Evolutionary conservation across 2,888 invertebrate genomes (phyloP).

Genomic region (Platycnemis pennipes): DNA sequence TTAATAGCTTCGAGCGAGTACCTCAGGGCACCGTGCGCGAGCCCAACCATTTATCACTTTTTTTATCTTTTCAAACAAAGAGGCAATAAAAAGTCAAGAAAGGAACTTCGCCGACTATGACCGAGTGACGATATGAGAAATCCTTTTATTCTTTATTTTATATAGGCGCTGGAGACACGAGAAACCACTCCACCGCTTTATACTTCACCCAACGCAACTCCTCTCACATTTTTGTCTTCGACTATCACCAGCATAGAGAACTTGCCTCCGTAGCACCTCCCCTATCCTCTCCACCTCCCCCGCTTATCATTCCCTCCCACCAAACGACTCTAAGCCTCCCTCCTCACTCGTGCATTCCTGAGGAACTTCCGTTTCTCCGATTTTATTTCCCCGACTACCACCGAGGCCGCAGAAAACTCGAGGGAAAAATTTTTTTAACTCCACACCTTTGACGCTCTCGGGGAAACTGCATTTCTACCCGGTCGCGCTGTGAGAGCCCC

Average conservation of each 20-base stretch:
- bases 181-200: conserved; percentile 40
- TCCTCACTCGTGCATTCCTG: background rate
- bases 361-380: background rate
- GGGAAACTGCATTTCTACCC: background rate
- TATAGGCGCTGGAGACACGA: background rate
- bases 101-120: background rate
- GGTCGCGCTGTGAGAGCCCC: background rate
- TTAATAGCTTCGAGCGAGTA: conserved; percentile 18
- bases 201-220: background rate
- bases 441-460: background rate
- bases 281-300: background rate
- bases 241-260: background rate
- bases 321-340: background rate
- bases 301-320: background rate
- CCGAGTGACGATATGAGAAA: conserved; percentile 35
- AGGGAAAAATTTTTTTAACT: background rate
- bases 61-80: conserved; percentile 38
- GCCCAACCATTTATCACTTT: conserved; percentile 25
- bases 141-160: background rate
- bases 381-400: background rate
- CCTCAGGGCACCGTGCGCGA: background rate
- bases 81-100: conserved; percentile 18
- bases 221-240: background rate
- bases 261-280: background rate
- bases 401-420: background rate